A percentile compares a stretch with the other conserved stretches of the same genome.
phyloP scores from a whole-genome alignment of 2,888 invertebrate genomes.

The Amphipyra berbera region DNA sequence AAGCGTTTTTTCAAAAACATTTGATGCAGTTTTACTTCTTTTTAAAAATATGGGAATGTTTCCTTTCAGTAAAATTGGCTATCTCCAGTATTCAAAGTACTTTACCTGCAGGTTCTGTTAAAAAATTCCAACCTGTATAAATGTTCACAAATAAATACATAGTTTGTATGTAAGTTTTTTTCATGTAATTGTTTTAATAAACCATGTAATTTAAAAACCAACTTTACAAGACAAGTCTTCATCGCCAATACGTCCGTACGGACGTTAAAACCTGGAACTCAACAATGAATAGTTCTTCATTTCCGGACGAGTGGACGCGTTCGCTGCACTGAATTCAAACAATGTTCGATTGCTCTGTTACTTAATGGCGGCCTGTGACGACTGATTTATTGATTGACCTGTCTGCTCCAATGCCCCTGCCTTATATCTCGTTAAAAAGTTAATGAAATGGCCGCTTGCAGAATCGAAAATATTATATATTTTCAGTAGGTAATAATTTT shows the following conservation, averaged over 20 bases:
- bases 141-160: too few species aligned
- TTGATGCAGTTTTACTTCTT: too few species aligned
- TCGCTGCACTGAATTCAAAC: slow-evolving; percentile 57
- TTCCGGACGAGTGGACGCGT: slow-evolving; percentile 48
- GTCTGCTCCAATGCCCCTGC: slow-evolving; percentile 37
- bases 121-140: too few species aligned
- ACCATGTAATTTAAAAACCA: background rate
- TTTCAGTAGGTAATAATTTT: too few species aligned
- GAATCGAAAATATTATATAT: background rate
- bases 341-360: slow-evolving; percentile 59
- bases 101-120: too few species aligned
- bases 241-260: slow-evolving; percentile 6
- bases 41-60: too few species aligned
- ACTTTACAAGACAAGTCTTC: slow-evolving; percentile 13
- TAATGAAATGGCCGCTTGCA: slow-evolving; percentile 22
- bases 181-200: too few species aligned
- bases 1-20: too few species aligned
- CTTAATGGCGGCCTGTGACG: slow-evolving; percentile 56
- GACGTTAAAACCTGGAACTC: slow-evolving; percentile 44
- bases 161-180: too few species aligned
- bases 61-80: too few species aligned
- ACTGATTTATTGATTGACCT: slow-evolving; percentile 62
- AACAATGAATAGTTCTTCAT: slow-evolving; percentile 57
- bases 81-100: too few species aligned
- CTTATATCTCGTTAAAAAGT: slow-evolving; percentile 37